phyloP scores from a whole-genome alignment of 2,797 vertebrate genomes.

The Adrianichthys oophorus region DNA sequence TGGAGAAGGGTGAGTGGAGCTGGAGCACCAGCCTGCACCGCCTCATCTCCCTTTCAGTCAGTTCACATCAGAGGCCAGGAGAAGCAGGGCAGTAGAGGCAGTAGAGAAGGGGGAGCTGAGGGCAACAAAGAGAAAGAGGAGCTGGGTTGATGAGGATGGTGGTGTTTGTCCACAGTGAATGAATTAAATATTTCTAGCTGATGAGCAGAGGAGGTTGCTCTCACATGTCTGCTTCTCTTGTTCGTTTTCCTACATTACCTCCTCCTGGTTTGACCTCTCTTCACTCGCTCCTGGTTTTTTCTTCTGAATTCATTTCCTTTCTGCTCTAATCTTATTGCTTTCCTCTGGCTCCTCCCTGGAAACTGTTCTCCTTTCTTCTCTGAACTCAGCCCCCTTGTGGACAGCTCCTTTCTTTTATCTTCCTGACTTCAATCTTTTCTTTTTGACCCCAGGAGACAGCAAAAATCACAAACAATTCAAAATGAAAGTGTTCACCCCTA shows the following conservation, averaged over 20 bases:
- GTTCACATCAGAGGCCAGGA: slow-evolving; percentile 54
- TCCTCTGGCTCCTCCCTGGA: not conserved
- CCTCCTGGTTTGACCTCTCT: not conserved
- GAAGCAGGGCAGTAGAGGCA: slow-evolving; percentile 21
- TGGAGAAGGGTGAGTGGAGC: slow-evolving; percentile 31
- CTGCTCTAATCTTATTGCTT: not conserved
- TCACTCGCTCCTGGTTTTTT: not conserved
- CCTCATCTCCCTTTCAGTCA: slow-evolving; percentile 53
- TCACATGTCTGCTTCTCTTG: slow-evolving; percentile 24
- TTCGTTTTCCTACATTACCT: not conserved
- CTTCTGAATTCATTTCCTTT: not conserved
- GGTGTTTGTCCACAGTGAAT: slow-evolving; percentile 57
- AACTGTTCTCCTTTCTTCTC: not conserved
- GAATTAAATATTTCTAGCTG: slow-evolving; percentile 73
- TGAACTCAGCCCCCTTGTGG: slow-evolving; percentile 55
- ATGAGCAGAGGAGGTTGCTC: slow-evolving; percentile 18
- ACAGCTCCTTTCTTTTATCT: slow-evolving; percentile 3
- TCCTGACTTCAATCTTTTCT: slow-evolving; percentile 13
- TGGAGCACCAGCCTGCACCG: slow-evolving; percentile 53
- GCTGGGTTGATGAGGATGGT: slow-evolving; percentile 38
- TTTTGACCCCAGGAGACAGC: slow-evolving; percentile 17
- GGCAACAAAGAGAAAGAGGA: slow-evolving; percentile 50
- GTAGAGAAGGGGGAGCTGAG: slow-evolving; percentile 29
- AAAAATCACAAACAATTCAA: slow-evolving; percentile 25
- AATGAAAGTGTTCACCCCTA: not conserved